These are phyloP conservation scores for Cephalopholis sonnerati DNA, from an alignment of 2,113 vertebrate genomes.

Conservation along the genomic window DNA sequence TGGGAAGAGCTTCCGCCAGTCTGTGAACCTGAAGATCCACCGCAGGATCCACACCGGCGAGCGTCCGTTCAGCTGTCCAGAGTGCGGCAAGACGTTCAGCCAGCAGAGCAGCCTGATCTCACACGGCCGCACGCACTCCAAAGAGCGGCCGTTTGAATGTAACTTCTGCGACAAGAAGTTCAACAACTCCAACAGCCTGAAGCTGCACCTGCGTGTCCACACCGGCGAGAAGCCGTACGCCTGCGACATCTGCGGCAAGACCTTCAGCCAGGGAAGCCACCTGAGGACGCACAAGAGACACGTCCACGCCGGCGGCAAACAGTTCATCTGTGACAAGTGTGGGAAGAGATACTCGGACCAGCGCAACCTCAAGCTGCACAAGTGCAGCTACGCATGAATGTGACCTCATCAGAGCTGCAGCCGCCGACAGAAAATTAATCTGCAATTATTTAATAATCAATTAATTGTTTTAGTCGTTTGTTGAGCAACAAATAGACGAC, in stretches of 20 bases:
- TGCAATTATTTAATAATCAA: no score
- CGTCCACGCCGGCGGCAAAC: slow-evolving; percentile 83
- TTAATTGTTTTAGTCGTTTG: no score
- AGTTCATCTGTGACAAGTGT: slow-evolving; percentile 84
- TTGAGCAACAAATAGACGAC: no score
- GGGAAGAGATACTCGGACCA: slow-evolving; percentile 83
- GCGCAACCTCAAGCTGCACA: slow-evolving; percentile 83
- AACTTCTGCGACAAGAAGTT: slow-evolving; percentile 78
- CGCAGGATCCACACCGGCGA: slow-evolving; percentile 82
- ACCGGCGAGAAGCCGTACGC: slow-evolving; percentile 83
- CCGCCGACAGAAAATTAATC: no score
- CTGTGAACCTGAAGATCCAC: slow-evolving; percentile 84
- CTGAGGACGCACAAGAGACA: slow-evolving; percentile 82
- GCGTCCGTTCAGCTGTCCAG: slow-evolving; percentile 78
- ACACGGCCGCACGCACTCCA: slow-evolving; percentile 80
- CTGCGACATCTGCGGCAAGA: slow-evolving; percentile 80
- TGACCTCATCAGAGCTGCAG: no score
- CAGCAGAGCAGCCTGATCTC: slow-evolving; percentile 84
- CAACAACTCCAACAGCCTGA: slow-evolving; percentile 84
- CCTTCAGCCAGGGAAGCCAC: slow-evolving; percentile 84
- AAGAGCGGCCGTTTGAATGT: slow-evolving; percentile 76
- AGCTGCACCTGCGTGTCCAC: slow-evolving; percentile 81
- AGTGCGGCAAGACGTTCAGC: slow-evolving; percentile 84
- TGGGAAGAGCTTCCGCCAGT: slow-evolving; percentile 81
- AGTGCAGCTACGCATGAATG: slow-evolving; percentile 74